Conservation (phyloP, 2,888 invertebrate genomes). For the Rotaria socialis region DNA sequence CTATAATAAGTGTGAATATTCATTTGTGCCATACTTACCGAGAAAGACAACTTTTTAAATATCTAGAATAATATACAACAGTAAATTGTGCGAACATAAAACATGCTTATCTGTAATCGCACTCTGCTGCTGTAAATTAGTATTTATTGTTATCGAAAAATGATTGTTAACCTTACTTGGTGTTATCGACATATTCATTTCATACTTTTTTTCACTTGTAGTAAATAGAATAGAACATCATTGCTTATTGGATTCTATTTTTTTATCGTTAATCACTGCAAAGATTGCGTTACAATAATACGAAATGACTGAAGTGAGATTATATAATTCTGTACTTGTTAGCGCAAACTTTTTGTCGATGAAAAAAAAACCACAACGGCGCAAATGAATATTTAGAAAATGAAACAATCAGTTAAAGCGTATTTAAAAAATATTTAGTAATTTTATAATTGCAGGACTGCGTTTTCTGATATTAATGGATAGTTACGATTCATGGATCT, state of each 20-base stretch:
- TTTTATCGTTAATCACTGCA: too few relatives aligned
- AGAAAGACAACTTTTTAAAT: neutral
- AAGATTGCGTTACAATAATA: too few relatives aligned
- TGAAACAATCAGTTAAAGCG: neutral
- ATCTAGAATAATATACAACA: neutral
- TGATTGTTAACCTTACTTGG: too few relatives aligned
- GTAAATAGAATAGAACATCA: too few relatives aligned
- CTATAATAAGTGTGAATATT: neutral
- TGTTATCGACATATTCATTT: too few relatives aligned
- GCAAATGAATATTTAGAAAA: neutral
- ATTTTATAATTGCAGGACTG: too few relatives aligned
- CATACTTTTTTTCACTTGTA: too few relatives aligned
- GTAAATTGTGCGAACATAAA: neutral
- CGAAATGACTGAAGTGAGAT: too few relatives aligned
- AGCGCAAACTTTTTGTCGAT: neutral
- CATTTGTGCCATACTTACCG: neutral
- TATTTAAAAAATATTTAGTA: neutral
- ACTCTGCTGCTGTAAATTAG: too few relatives aligned
- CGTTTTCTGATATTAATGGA: neutral
- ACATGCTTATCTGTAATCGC: too few relatives aligned
- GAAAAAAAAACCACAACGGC: neutral
- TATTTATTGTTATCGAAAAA: too few relatives aligned
- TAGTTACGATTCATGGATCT: neutral
- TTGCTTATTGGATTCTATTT: too few relatives aligned
- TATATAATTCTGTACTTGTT: neutral